phyloP scores from a whole-genome alignment of 2,113 vertebrate genomes.

The Dascyllus trimaculatus region DNA sequence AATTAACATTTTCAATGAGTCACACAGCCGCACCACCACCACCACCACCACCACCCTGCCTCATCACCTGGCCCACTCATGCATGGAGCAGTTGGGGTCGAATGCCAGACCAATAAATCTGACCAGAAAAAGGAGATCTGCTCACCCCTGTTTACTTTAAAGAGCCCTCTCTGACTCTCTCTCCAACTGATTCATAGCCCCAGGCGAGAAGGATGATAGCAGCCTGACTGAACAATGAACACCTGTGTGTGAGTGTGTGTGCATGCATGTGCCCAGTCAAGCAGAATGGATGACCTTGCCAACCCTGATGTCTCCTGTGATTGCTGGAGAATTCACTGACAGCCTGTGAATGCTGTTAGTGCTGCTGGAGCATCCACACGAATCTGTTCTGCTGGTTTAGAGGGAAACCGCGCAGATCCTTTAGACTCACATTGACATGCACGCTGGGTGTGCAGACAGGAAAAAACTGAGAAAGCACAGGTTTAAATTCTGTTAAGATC shows the following conservation, averaged over 20 bases:
- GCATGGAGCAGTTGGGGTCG: slow-evolving; percentile 74
- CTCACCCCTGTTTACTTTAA: slow-evolving; percentile 87
- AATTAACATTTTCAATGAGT: slow-evolving; percentile 73
- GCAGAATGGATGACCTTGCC: slow-evolving; percentile 74
- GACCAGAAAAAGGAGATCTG: slow-evolving; percentile 85
- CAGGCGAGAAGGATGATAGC: slow-evolving; percentile 88
- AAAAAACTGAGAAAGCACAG: background rate
- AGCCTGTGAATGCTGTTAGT: slow-evolving; percentile 15
- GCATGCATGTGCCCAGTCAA: slow-evolving; percentile 56
- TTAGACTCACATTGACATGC: slow-evolving; percentile 18
- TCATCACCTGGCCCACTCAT: slow-evolving; percentile 82
- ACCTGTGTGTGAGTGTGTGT: slow-evolving; percentile 75
- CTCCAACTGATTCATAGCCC: slow-evolving; percentile 88
- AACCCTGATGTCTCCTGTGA: slow-evolving; percentile 59
- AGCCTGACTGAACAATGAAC: slow-evolving; percentile 83
- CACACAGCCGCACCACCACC: slow-evolving; percentile 18
- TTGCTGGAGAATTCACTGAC: slow-evolving; percentile 50
- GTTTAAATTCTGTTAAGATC: no score
- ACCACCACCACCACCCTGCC: slow-evolving; percentile 52
- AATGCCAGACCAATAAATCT: slow-evolving; percentile 85
- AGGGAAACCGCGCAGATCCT: slow-evolving; percentile 23
- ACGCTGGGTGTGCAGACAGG: background rate
- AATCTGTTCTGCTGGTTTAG: slow-evolving; percentile 22
- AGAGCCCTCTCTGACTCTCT: slow-evolving; percentile 72
- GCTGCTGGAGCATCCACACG: slow-evolving; percentile 27